Evolutionary conservation across 2,888 invertebrate genomes (phyloP), one percentile per base, ranked within the genome.

Genomic region (Globia sparganii): DNA sequence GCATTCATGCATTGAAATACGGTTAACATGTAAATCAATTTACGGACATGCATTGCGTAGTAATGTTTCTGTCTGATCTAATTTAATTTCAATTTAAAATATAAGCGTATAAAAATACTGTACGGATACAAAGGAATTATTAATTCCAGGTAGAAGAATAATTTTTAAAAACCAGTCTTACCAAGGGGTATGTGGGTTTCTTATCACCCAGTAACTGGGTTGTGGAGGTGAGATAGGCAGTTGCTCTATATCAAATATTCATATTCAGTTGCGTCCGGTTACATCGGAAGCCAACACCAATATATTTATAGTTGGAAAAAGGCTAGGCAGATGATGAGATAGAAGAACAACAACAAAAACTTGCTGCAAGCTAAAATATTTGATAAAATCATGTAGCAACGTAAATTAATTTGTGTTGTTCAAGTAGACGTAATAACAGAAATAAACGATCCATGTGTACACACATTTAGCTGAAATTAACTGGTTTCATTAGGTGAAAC

Each of bases 391-490:
- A 40, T 15, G 21, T 56, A 53, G 6, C n/a, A 37, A 56, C 5
- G 18, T 34, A 40, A 64, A 37, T 58, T 18, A 28, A 15, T 53
- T 53, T 65, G 72, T 31, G 28, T 28, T 73, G 53, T 28, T 46
- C 25, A 66, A 61, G 21, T 46, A 58, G 68, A 59, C 8, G 56
- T 56, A 28, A 15, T 69, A 85, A 64, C 66, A 62, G 43, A 62
- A 67, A 72, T 28, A 67, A 85, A 73, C 61, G 28, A 28, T 18
- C 37, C 43, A 64, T 67, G 34, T 61, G 46, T 59, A 70, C 78
- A 82, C n/a, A 77, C 37, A 74, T 76, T 86, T 49, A 65, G 49
- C 59, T 84, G 74, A 80, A 82, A 77, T 77, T 76, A 77, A 80
- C 67, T 46, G 72, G 74, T 71, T 75, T 77, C 34, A 84, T 79